phyloP scores from a whole-genome alignment of 2,797 vertebrate species.

The Pseudochromis fuscus region DNA sequence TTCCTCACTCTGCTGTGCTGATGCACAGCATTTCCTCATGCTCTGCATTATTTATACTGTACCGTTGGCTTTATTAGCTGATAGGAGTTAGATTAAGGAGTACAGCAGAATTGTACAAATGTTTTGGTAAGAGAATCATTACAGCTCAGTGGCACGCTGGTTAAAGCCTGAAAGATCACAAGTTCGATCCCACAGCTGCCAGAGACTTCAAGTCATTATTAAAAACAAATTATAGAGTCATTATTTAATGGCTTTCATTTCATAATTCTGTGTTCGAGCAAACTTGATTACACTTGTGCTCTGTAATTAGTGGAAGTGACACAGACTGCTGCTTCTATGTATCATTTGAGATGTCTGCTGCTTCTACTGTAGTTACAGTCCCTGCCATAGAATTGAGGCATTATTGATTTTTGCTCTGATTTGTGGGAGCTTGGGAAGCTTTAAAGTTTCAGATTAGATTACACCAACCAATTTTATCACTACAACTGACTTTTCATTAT shows the following conservation, averaged over 20 bases:
- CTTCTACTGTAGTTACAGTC: background rate
- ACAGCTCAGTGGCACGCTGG: background rate
- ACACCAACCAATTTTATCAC: background rate
- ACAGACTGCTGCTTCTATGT: background rate
- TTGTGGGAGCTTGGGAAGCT: background rate
- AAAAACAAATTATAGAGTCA: constrained; percentile 15
- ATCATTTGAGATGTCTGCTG: background rate
- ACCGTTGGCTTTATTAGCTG: constrained; percentile 38
- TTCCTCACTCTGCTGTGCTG: constrained; percentile 32
- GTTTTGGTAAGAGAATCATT: constrained; percentile 10
- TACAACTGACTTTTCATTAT: too few species aligned
- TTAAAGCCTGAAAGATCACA: constrained; percentile 22
- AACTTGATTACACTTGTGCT: constrained; percentile 3
- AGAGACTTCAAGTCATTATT: constrained; percentile 29
- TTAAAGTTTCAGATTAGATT: background rate
- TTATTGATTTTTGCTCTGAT: constrained; percentile 1
- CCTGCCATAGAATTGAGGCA: background rate
- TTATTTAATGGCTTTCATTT: constrained; percentile 33
- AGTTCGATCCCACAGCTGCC: constrained; percentile 26
- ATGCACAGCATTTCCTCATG: constrained; percentile 47
- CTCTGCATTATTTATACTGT: constrained; percentile 56
- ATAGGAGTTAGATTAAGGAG: constrained; percentile 42
- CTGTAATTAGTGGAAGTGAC: constrained; percentile 23
- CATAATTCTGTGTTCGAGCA: constrained; percentile 14
- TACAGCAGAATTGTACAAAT: constrained; percentile 23